A percentile compares a stretch with the other conserved stretches of the same genome.
Conservation (phyloP, 2,888 invertebrate species). For the Sceliomorpha sp. region DNA sequence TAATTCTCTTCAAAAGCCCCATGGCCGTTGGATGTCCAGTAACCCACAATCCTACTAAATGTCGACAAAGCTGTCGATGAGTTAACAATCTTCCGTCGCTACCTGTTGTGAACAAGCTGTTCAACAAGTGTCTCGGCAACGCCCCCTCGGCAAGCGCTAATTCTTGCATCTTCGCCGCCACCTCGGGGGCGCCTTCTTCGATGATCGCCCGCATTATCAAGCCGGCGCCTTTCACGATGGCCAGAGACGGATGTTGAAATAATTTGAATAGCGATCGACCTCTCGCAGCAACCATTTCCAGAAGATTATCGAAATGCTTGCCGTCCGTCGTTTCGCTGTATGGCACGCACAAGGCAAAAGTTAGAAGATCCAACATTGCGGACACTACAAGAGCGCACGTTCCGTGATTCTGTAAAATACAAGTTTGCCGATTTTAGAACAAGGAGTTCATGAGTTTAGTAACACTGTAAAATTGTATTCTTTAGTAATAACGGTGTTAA, state of each 20-base stretch:
- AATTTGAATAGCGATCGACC: constrained; percentile 95
- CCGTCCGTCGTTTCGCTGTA: constrained; percentile 99
- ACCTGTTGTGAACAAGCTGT: constrained; percentile 92
- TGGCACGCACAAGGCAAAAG: constrained; percentile 98
- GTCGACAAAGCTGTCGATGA: constrained; percentile 94
- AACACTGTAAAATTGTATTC: too few relatives aligned
- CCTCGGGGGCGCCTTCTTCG: constrained; percentile 96
- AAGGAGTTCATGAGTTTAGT: constrained; percentile 8
- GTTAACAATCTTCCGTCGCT: constrained; percentile 91
- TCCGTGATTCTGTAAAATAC: constrained; percentile 89
- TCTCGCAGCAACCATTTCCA: constrained; percentile 95
- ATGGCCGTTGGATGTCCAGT: constrained; percentile 96
- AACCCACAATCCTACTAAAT: constrained; percentile 97
- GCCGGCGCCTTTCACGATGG: constrained; percentile 99
- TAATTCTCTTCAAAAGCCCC: constrained; percentile 90
- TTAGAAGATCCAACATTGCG: constrained; percentile 98
- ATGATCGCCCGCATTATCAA: constrained; percentile 98
- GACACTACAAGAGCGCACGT: constrained; percentile 98
- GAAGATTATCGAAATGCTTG: constrained; percentile 94
- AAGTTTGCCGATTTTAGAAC: too few relatives aligned
- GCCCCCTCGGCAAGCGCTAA: constrained; percentile 98
- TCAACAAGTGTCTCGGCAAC: constrained; percentile 93
- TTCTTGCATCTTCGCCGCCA: constrained; percentile 96
- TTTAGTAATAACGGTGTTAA: too few relatives aligned
- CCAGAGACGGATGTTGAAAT: constrained; percentile 97